Percentiles rank a stretch among this genome's conserved stretches.
Evolutionary conservation across 2,113 vertebrate genomes (phyloP).

Genomic region (Neofelis nebulosa): DNA sequence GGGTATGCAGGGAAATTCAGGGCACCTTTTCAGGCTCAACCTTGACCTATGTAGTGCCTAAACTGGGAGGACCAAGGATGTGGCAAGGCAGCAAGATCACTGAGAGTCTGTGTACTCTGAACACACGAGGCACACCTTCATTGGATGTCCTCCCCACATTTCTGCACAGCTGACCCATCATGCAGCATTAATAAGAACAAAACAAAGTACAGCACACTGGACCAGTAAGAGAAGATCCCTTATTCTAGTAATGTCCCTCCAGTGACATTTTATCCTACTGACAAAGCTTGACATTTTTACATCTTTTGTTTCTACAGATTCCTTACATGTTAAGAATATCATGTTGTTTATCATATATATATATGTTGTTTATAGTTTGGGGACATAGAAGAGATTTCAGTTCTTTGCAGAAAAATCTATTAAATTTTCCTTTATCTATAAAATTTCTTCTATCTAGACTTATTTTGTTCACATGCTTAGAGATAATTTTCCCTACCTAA

Average conservation of each 20-base stretch:
- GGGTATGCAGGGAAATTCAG: fast-evolving
- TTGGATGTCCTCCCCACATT: neutral
- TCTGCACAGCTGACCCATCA: neutral
- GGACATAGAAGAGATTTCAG: neutral
- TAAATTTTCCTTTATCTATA: neutral
- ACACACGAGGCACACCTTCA: neutral
- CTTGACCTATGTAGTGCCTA: neutral
- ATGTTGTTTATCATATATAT: neutral
- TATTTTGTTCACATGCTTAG: neutral
- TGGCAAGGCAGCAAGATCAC: neutral
- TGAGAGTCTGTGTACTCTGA: neutral
- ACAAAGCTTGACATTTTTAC: neutral
- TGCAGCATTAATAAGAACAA: neutral
- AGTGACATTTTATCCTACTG: neutral
- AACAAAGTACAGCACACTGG: neutral
- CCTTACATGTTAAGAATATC: neutral
- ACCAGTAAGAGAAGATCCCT: neutral
- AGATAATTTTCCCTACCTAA: neutral
- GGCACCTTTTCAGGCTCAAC: neutral
- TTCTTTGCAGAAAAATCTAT: neutral
- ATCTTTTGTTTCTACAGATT: neutral
- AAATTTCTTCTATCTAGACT: neutral
- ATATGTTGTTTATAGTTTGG: neutral
- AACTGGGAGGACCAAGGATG: neutral
- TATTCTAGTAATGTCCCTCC: neutral